These are phyloP conservation scores for Erpornis zantholeuca DNA, from an alignment of 2,113 vertebrate species.

Conservation along the genomic window DNA sequence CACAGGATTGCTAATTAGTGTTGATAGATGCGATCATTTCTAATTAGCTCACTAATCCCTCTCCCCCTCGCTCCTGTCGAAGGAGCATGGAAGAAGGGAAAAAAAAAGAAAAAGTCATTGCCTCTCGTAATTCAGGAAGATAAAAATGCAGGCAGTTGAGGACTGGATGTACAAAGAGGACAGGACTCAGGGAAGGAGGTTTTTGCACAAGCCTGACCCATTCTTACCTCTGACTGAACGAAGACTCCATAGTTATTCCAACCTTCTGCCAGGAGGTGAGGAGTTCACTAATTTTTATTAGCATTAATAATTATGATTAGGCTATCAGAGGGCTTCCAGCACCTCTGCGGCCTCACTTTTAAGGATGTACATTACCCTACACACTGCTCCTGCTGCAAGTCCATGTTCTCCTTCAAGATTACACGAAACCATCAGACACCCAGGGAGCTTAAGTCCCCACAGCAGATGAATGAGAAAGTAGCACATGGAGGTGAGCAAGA, in stretches of 20 bases:
- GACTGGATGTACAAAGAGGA: not conserved
- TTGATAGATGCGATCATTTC: constrained; percentile 82
- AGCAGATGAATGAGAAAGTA: not conserved
- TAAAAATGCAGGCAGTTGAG: not conserved
- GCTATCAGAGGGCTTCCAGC: constrained; percentile 2
- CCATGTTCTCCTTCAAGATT: not conserved
- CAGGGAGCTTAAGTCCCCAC: not conserved
- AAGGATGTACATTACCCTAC: not conserved
- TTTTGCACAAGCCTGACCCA: not conserved
- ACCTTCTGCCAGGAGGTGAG: constrained; percentile 25
- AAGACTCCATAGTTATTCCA: not conserved
- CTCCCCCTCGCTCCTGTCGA: constrained; percentile 14
- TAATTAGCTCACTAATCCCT: constrained; percentile 83
- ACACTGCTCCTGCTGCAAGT: not conserved
- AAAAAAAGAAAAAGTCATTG: not conserved
- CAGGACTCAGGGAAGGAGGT: not conserved
- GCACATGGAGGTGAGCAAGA: not conserved
- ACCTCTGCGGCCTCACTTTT: not conserved
- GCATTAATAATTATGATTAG: constrained; percentile 49
- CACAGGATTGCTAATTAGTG: constrained; percentile 77
- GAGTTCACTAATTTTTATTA: constrained; percentile 42
- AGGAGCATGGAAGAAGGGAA: not conserved
- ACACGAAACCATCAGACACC: not conserved
- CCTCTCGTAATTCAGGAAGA: not conserved
- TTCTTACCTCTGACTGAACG: not conserved